Conservation (phyloP, 1,140 invertebrate genomes). For the Tetramorium parvispinum region DNA sequence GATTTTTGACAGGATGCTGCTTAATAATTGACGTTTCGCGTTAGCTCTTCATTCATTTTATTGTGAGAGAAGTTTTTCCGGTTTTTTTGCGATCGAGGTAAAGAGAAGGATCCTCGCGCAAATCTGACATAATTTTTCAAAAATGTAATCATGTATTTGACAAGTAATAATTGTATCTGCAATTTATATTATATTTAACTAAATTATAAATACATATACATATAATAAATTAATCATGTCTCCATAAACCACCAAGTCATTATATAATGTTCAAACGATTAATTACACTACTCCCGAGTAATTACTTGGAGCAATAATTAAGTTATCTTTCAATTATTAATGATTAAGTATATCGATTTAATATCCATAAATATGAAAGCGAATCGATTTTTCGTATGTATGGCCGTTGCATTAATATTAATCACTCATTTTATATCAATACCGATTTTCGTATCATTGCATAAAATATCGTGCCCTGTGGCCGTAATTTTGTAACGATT, state of each 20-base stretch:
- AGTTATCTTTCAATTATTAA: constrained; percentile 40
- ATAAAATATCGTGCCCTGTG: neutral
- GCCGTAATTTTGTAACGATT: neutral
- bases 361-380: constrained; percentile 3
- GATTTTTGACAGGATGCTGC: neutral
- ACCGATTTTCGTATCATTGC: neutral
- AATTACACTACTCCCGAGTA: constrained; percentile 1
- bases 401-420: constrained; percentile 8
- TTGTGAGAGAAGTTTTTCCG: neutral
- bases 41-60: neutral
- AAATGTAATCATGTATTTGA: neutral
- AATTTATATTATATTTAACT: neutral
- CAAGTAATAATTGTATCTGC: neutral
- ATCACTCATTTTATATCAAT: constrained; percentile 3
- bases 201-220: neutral
- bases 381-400: neutral
- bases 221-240: neutral
- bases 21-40: constrained; percentile 14
- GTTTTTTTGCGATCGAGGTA: neutral
- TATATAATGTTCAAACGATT: constrained; percentile 17
- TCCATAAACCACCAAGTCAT: constrained; percentile 18
- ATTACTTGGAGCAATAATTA: constrained; percentile 21
- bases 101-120: neutral
- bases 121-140: neutral
- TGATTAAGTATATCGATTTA: constrained; percentile 1